Base-by-base conservation (phyloP, 2,113 vertebrate genomes). In the Thalassoma bifasciatum region DNA sequence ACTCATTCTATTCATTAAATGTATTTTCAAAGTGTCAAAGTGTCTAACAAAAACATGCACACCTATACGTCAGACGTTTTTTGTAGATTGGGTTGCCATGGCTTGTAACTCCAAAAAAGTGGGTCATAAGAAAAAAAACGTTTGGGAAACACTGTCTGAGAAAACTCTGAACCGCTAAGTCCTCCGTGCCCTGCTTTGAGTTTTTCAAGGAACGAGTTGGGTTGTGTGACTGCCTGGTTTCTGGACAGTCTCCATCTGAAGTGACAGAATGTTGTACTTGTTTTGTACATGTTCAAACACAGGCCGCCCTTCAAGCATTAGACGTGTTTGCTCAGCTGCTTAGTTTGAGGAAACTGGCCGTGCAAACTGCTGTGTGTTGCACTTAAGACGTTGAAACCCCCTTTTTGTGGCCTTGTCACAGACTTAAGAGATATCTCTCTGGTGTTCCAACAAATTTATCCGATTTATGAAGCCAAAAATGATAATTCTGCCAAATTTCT, bases 201-300 rank as follows among this genome's bases (percentile, higher is more conserved):
- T 46, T 65, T 75, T 64, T 57, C n/a, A 30, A 60, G 37, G 19
- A 58, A 36, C 46, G 51, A 52, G 51, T 66, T 49, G 74, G 50
- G 49, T 26, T 56, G 63, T 52, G 58, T 64, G 38, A 69, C 68
- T 30, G 75, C 34, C 64, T 30, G 7, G 23, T 40, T 54, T 73
- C n/a, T 64, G 63, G 61, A 72, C 58, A 46, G 47, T 67, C 51
- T 67, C 40, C 40, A 53, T 10, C 61, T 50, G 34, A n/a, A 69
- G 66, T 58, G 69, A 68, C 83, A 59, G 38, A 40, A 62, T 23
- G 47, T 24, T 51, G 34, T 37, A 36, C 62, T 73, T 36, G 67
- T 79, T 69, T 47, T 62, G 58, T 79, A 53, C 64, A 4, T 82
- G 69, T 79, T 7, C 66, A 75, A 79, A 79, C 49, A 65, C 50